Base-by-base conservation (phyloP, 2,888 invertebrate genomes). In the Synergus laeviventris region DNA sequence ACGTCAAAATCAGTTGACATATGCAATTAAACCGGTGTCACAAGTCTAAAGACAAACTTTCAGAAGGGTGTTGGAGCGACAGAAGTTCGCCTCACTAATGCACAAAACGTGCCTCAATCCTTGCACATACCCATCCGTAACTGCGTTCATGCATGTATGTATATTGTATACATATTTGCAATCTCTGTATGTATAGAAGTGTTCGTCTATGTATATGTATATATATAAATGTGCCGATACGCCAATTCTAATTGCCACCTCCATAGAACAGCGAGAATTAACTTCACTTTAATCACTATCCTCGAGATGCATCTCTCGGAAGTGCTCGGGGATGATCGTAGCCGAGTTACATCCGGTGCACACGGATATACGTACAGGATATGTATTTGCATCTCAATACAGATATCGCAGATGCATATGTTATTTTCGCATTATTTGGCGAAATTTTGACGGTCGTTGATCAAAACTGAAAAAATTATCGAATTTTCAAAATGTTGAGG, bases 201-300 rank as follows among this genome's bases (percentile, higher is more conserved):
- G 45, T 45, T 5, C 14, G 7, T 45, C 1, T 45, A 1, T 16
- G 4, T 45, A 1, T 45, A 4, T 56, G n/a, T n/a, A 56, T 62
- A 56, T 62, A 54, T n/a, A 38, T 62, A n/a, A 73, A 24, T 11
- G 70, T 45, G 31, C 31, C 45, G 45, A 73, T 76, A 73, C 64
- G 56, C 76, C 38, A 54, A 77, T 61, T 74, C 59, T 75, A 74
- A 79, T 79, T 79, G 76, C 76, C 73, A 62, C 61, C 60, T 60
- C 56, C 75, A 64, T 42, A 49, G 39, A 74, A n/a, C 59, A 62
- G 45, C 74, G 49, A 39, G 54, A 77, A 77, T 77, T 75, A 77
- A 75, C 75, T 80, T 76, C 74, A 73, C 56, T 80, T 75, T 74
- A 78, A 80, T 80, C 76, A 76, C 78, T 73, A 78, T 75, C 74